Conservation (phyloP, 2,113 vertebrate species). For the Diadophis punctatus region DNA sequence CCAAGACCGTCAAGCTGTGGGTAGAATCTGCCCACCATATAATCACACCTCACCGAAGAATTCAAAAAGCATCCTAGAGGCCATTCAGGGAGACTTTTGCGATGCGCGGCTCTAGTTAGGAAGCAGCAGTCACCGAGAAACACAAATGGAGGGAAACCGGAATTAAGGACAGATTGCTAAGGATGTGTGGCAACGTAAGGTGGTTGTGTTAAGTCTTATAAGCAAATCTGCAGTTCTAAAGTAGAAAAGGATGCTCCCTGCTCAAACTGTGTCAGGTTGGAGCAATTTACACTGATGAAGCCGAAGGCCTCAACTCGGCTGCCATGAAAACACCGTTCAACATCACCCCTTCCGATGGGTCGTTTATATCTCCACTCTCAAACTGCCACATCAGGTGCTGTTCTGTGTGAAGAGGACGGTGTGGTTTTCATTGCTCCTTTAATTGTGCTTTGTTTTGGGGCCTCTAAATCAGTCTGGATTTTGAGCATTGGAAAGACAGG, state of each 20-base stretch:
- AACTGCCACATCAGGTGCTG: background rate
- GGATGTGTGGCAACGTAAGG: slow-evolving; percentile 60
- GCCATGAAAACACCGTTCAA: slow-evolving; percentile 12
- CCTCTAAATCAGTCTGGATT: background rate
- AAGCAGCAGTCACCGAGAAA: slow-evolving; percentile 18
- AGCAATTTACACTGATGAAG: slow-evolving; percentile 54
- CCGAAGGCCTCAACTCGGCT: slow-evolving; percentile 32
- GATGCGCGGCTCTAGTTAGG: slow-evolving; percentile 5
- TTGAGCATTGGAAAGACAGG: background rate
- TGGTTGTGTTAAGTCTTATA: slow-evolving; percentile 53
- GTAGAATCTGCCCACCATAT: slow-evolving; percentile 27
- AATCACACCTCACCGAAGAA: slow-evolving; percentile 28
- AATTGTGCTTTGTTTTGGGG: background rate
- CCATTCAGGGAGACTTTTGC: slow-evolving; percentile 1
- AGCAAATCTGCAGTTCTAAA: slow-evolving; percentile 55
- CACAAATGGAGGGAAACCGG: slow-evolving; percentile 49
- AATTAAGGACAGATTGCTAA: slow-evolving; percentile 56
- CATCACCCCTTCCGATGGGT: slow-evolving; percentile 1
- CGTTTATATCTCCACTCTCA: too few species aligned
- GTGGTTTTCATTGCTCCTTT: background rate
- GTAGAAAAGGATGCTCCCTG: slow-evolving; percentile 30
- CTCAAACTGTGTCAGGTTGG: slow-evolving; percentile 46
- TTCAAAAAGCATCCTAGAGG: slow-evolving; percentile 13
- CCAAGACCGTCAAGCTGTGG: background rate
- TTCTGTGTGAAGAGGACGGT: background rate